Evolutionary conservation across 2,888 invertebrate species (phyloP).

Genomic region (Lobophora halterata): DNA sequence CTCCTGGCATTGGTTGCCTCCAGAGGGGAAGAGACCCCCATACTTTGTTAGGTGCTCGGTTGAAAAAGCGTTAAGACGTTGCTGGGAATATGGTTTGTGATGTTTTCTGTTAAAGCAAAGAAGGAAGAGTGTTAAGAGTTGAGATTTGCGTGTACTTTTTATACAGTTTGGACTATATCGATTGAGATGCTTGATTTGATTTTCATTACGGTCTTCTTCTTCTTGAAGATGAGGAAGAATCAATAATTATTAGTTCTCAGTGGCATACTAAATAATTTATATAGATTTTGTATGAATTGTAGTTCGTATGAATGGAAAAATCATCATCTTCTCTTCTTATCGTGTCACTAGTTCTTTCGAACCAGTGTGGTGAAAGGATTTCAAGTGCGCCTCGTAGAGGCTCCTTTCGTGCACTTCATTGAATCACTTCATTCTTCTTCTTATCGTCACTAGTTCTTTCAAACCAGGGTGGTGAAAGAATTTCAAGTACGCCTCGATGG

Average conservation of each 20-base stretch:
- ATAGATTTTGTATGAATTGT: no score
- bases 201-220: conserved; percentile 9
- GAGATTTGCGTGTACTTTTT: conserved; percentile 28
- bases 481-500: no score
- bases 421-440: background rate
- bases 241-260: no score
- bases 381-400: no score
- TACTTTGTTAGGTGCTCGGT: conserved; percentile 76
- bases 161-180: conserved; percentile 21
- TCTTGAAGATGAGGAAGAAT: background rate
- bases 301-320: no score
- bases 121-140: conserved; percentile 50
- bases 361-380: no score
- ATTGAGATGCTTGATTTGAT: conserved; percentile 18
- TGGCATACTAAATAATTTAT: no score
- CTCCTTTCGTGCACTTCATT: no score
- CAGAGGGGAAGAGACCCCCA: conserved; percentile 74
- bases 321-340: no score
- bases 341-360: no score
- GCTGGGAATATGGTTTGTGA: conserved; percentile 78
- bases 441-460: no score
- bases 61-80: conserved; percentile 77
- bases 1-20: conserved; percentile 73
- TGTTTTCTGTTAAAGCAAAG: conserved; percentile 73
- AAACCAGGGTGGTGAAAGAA: no score